Base-by-base conservation (phyloP, 1,140 invertebrate genomes). In the Lethrus apterus region DNA sequence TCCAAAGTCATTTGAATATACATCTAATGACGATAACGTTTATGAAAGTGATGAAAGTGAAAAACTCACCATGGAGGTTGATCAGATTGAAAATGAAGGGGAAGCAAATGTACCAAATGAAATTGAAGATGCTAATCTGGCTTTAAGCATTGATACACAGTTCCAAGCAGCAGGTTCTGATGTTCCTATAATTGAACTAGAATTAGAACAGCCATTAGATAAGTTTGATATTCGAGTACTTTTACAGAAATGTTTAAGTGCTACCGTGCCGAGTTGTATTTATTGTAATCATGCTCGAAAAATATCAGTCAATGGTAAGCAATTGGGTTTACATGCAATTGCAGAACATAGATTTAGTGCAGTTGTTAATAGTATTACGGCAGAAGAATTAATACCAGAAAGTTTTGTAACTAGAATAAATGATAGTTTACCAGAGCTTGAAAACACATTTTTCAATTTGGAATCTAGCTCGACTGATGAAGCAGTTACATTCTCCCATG, bases 261-360 rank as follows among this genome's bases (percentile, higher is more conserved):
- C 74, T 2, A 82, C 84, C 0, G 78, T 78, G 56, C 68, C 73
- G 3, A 71, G 70, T 19, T 91, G 88, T 63, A 73, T 87, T 20
- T 90, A 87, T 59, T 91, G 87, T 57, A 86, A 87, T 61, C 85
- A 89, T 69, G 85, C 84, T 0, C 71, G 83, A 14, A 79, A 82
- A 48, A 86, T 90, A 52, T 82, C 85, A 2, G 84, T 89, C 0
- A 86, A 89, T 64, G 86, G 80, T 31, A 80, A 81, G 61, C 83
- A 88, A 55, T 60, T 91, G 26, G 79, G 79, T 1, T 62, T 88
- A 9, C 87, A 91, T 60, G 75, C 89, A 58, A 76, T 89, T 2
- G 71, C 78, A 2, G 76, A 86, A 58, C 87, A 90, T 66, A 70
- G 81, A 4, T 89, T 86, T 62, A 73, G 73, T 3, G 80, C 81